phyloP scores from a whole-genome alignment of 2,113 vertebrate genomes.

The Alosa alosa region DNA sequence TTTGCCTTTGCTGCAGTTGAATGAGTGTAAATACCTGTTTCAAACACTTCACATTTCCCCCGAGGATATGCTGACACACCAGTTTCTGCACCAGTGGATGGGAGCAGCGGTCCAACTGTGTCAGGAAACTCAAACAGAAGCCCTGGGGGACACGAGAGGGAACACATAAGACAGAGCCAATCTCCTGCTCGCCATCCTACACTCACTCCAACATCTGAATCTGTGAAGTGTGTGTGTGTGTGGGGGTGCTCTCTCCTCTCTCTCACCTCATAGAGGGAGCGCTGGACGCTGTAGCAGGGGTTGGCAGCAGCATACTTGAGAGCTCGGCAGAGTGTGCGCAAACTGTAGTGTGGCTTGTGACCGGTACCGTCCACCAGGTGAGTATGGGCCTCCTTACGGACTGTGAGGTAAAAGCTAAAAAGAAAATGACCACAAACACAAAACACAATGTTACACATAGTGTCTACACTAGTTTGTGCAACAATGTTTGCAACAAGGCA shows the following conservation, averaged over 20 bases:
- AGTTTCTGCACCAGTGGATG: conserved; percentile 88
- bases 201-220: not conserved
- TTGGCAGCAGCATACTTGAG: conserved; percentile 84
- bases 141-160: conserved; percentile 71
- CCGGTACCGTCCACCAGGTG: conserved; percentile 88
- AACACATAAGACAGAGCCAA: not conserved
- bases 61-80: conserved; percentile 85
- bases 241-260: too few species aligned
- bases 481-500: not conserved
- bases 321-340: conserved; percentile 91
- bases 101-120: conserved; percentile 89
- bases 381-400: conserved; percentile 78
- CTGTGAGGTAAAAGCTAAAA: conserved; percentile 85
- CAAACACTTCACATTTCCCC: conserved; percentile 84
- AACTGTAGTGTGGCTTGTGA: conserved; percentile 91
- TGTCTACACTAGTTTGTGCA: not conserved
- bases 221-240: too few species aligned
- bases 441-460: not conserved
- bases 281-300: conserved; percentile 82
- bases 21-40: conserved; percentile 77
- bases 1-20: not conserved
- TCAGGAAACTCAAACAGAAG: conserved; percentile 95
- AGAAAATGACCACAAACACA: conserved; percentile 33
- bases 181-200: not conserved
- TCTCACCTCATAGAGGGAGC: conserved; percentile 92